Conservation (phyloP, 2,888 invertebrate genomes). For the Ceramica pisi region DNA sequence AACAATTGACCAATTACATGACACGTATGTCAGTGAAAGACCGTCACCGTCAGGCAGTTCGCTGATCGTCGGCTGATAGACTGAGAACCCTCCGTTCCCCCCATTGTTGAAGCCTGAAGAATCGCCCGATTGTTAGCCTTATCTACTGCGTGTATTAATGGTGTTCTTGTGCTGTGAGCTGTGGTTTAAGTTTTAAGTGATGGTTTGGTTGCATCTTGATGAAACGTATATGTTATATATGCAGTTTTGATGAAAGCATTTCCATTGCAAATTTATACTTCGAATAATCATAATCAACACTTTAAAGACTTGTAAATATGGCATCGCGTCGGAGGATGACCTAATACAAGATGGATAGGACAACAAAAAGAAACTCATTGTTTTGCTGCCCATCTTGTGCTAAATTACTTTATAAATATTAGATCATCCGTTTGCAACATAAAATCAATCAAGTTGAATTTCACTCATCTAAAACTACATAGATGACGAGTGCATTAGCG, state of each 20-base stretch:
- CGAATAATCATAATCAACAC: too few relatives aligned
- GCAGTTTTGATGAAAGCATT: neutral
- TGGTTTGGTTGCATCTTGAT: slow-evolving; percentile 52
- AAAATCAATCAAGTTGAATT: neutral
- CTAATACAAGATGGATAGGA: neutral
- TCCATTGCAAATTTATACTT: too few relatives aligned
- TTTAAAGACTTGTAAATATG: neutral
- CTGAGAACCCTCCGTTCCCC: slow-evolving; percentile 63
- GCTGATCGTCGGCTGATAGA: slow-evolving; percentile 65
- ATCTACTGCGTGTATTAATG: slow-evolving; percentile 53
- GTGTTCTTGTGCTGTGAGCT: slow-evolving; percentile 29
- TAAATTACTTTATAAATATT: slow-evolving; percentile 3
- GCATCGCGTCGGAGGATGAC: neutral
- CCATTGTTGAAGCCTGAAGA: slow-evolving; percentile 57
- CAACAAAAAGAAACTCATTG: neutral
- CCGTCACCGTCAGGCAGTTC: slow-evolving; percentile 41
- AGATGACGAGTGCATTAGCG: slow-evolving; percentile 3
- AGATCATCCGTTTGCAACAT: neutral
- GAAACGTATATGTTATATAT: slow-evolving; percentile 4
- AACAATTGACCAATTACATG: slow-evolving; percentile 67
- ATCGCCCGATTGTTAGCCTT: slow-evolving; percentile 63
- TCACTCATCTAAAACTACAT: neutral
- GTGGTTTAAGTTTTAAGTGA: slow-evolving; percentile 42
- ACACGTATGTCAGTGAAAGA: slow-evolving; percentile 63
- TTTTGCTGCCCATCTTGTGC: too few relatives aligned